Evolutionary conservation across 2,113 vertebrate genomes (phyloP).

Genomic region (Anoplopoma fimbria): DNA sequence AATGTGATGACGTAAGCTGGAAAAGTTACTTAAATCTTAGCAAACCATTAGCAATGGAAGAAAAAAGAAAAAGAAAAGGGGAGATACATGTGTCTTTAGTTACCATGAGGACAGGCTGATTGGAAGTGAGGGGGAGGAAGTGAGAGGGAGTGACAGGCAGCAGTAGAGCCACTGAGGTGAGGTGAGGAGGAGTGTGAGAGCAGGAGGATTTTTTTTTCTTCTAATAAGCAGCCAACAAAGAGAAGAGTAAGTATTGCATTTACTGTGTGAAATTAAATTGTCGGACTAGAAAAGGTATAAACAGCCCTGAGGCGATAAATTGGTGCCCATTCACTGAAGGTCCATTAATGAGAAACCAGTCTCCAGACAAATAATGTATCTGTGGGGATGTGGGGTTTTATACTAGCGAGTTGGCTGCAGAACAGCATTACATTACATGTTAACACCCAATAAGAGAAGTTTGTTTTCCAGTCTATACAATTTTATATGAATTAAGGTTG

Average conservation of each 20-base stretch:
- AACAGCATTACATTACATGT: not conserved
- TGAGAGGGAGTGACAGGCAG: slow-evolving; percentile 15
- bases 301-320: slow-evolving; percentile 24
- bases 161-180: slow-evolving; percentile 28
- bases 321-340: slow-evolving; percentile 16
- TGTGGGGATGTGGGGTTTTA: not conserved
- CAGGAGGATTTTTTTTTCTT: not conserved
- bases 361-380: slow-evolving; percentile 1
- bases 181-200: slow-evolving; percentile 36
- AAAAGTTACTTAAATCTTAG: not conserved
- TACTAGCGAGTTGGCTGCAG: not conserved
- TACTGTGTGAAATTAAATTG: slow-evolving; percentile 21
- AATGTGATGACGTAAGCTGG: not conserved
- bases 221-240: not conserved
- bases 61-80: not conserved
- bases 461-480: not conserved
- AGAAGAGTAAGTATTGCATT: not conserved
- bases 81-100: slow-evolving; percentile 14
- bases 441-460: not conserved
- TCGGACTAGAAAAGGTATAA: slow-evolving; percentile 22
- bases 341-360: slow-evolving; percentile 27
- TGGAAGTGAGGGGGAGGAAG: slow-evolving; percentile 33
- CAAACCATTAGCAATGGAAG: not conserved
- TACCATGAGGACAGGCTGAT: slow-evolving; percentile 47
- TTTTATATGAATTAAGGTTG: not conserved